Evolutionary conservation across 2,888 invertebrate species (phyloP).

Genomic region (Thalpophila matura): DNA sequence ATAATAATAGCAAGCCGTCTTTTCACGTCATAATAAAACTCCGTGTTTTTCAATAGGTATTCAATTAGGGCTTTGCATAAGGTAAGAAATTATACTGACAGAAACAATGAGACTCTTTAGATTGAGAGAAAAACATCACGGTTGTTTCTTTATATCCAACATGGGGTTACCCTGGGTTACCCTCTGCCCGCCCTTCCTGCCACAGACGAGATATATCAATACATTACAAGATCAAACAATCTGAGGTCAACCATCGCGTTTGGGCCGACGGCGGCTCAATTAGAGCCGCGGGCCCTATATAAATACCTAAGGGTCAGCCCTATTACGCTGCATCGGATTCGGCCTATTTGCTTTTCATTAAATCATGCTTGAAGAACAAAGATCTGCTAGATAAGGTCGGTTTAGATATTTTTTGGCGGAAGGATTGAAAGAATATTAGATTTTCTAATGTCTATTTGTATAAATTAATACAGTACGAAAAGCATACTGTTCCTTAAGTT

Average conservation of each 20-base stretch:
- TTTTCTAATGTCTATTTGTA: background rate
- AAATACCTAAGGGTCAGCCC: conserved; percentile 62
- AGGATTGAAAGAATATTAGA: background rate
- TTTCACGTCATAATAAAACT: background rate
- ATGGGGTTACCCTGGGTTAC: too few species aligned
- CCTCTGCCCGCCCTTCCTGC: background rate
- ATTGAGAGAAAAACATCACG: background rate
- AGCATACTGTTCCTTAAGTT: too few species aligned
- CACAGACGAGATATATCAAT: conserved; percentile 22
- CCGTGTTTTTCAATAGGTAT: too few species aligned
- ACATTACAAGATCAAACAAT: conserved; percentile 54
- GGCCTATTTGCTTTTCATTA: conserved; percentile 73
- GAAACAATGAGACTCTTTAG: background rate
- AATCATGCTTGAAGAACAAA: conserved; percentile 54
- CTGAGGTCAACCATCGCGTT: conserved; percentile 10
- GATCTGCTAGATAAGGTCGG: conserved; percentile 29
- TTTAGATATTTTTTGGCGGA: conserved; percentile 18
- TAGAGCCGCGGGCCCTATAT: conserved; percentile 54
- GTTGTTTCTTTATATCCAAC: background rate
- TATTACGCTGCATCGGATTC: conserved; percentile 57
- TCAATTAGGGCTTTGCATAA: background rate
- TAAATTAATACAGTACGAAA: too few species aligned
- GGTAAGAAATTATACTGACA: background rate
- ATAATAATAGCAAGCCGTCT: too few species aligned
- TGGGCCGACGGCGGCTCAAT: conserved; percentile 50